A percentile compares a stretch with the other conserved stretches of the same genome.
Evolutionary conservation across 1,140 invertebrate species (phyloP).

Genomic region (Lordiphosa collinella): DNA sequence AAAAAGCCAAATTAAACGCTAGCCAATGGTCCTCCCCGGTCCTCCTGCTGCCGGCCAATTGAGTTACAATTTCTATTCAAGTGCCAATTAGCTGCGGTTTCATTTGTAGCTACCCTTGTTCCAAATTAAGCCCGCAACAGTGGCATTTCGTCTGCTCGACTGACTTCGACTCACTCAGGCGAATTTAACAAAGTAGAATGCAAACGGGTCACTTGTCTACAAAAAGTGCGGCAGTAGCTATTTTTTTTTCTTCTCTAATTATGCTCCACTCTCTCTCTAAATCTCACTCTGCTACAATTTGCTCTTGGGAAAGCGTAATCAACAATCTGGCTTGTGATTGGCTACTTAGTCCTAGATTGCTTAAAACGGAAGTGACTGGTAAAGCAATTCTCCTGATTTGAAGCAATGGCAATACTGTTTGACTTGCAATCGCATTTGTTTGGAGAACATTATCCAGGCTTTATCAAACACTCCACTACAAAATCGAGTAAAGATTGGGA

Average conservation of each 20-base stretch:
- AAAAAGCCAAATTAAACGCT: slow-evolving; percentile 35
- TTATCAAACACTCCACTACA: background rate
- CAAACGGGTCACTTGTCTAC: background rate
- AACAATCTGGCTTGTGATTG: background rate
- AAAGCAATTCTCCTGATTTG: background rate
- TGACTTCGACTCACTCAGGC: background rate
- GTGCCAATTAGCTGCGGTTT: slow-evolving; percentile 60
- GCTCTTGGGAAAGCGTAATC: background rate
- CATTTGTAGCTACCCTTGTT: slow-evolving; percentile 28
- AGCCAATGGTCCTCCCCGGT: slow-evolving; percentile 4
- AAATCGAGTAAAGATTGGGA: background rate
- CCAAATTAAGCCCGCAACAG: slow-evolving; percentile 14
- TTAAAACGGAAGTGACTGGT: background rate
- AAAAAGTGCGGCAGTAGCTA: background rate
- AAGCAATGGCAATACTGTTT: background rate
- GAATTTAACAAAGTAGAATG: background rate
- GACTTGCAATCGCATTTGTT: background rate
- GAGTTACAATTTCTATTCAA: slow-evolving; percentile 50
- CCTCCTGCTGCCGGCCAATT: slow-evolving; percentile 11
- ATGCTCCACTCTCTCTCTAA: background rate
- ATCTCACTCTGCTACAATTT: background rate
- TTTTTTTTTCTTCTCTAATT: background rate
- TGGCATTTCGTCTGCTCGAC: background rate
- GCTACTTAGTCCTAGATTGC: too few species aligned
- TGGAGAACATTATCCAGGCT: background rate